Conservation (phyloP, 2,888 invertebrate genomes). For the Lithodes maja region DNA sequence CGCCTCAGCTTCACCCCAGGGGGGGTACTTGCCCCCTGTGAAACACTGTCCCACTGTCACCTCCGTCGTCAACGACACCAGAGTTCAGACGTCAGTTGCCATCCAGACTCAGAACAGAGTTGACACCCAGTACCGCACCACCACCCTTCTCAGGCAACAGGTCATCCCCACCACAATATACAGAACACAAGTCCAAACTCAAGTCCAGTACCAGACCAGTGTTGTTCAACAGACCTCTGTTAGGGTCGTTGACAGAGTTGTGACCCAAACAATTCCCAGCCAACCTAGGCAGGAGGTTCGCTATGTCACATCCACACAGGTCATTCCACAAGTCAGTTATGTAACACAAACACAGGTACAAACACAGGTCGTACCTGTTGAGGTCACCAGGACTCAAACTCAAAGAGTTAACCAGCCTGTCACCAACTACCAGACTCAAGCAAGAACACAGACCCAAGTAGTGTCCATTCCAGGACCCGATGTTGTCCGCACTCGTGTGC, state of each 20-base stretch:
- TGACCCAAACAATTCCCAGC: conserved; percentile 54
- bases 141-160: conserved; percentile 50
- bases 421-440: conserved; percentile 53
- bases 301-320: conserved; percentile 60
- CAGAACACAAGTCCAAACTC: conserved; percentile 53
- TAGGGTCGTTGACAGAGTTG: conserved; percentile 45
- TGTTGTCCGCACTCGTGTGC: conserved; percentile 56
- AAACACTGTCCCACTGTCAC: conserved; percentile 39
- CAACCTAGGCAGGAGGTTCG: conserved; percentile 38
- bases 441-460: conserved; percentile 44
- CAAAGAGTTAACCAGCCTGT: conserved; percentile 49
- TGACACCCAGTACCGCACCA: conserved; percentile 49
- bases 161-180: conserved; percentile 54
- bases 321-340: conserved; percentile 63
- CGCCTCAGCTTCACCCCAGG: conserved; percentile 33
- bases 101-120: conserved; percentile 41
- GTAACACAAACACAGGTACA: conserved; percentile 61
- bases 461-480: conserved; percentile 54
- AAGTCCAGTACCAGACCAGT: conserved; percentile 57
- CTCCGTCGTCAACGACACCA: conserved; percentile 51
- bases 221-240: conserved; percentile 59
- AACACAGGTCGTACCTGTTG: conserved; percentile 65
- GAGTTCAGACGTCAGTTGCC: conserved; percentile 51
- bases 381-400: conserved; percentile 54
- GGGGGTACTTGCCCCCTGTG: conserved; percentile 51